Base-by-base conservation (phyloP, 2,888 invertebrate genomes). In the Metopia argyrocephala region DNA sequence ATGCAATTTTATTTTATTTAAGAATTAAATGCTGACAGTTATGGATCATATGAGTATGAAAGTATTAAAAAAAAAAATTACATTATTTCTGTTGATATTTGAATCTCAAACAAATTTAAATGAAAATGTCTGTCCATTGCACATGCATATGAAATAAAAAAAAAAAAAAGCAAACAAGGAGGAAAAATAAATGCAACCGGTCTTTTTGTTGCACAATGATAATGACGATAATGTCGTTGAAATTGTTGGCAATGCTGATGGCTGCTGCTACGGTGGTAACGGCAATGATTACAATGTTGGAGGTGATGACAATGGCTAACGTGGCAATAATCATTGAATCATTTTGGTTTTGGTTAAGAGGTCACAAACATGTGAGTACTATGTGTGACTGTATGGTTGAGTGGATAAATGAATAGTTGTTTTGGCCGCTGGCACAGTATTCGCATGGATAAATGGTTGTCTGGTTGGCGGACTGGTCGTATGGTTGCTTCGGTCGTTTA, bases 311-410 rank as follows among this genome's bases (percentile, higher is more conserved):
- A 79, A 71, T 71, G 70, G 48, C 79, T 66, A 76, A 62, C 76
- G 76, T 71, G 68, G 76, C 75, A 62, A 76, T 68, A 79, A 76
- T 76, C 71, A 80, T 76, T 80, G 79, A 76, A 57, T 68, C 71
- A 76, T 71, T 76, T 80, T 64, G 79, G 62, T 73, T 80, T 66
- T 28, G 71, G 62, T 80, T 71, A 76, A 80, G 65, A 64, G 71
- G 76, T 71, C 62, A 71, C 69, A 52, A 59, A 50, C 48, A 66
- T 62, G 56, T 54, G 64, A 64, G 57, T 64, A 71, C 15, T 45
- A 70, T 71, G 64, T 71, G 70, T 52, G 20, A 69, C 61, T 52
- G 56, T 5, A 50, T 21, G 28, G 7, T 18, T 21, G 27, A 46
- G 25, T 75, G 21, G 20, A 46, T 5, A 15, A 69, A 69, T 54